Percentiles rank a stretch among this genome's conserved stretches.
phyloP scores from a whole-genome alignment of 2,113 vertebrate species.

The Oceanodroma tethys region DNA sequence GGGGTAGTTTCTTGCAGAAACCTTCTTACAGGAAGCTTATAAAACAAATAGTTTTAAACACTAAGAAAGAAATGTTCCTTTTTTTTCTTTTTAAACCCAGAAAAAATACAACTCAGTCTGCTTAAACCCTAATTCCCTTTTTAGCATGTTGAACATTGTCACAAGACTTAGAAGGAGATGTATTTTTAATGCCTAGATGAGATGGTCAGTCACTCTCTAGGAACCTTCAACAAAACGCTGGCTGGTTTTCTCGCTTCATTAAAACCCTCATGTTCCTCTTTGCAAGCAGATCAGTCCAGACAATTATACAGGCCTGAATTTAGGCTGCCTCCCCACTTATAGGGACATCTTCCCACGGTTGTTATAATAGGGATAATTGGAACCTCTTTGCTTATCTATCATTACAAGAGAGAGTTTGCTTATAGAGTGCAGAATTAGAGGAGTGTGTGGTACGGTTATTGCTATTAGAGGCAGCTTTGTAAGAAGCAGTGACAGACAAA shows the following conservation, averaged over 20 bases:
- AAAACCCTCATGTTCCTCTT: background rate
- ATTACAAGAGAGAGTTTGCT: slow-evolving; percentile 34
- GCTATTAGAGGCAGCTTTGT: slow-evolving; percentile 33
- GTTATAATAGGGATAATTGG: slow-evolving; percentile 15
- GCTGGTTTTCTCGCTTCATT: background rate
- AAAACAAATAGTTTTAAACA: background rate
- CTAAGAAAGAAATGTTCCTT: background rate
- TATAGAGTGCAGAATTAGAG: slow-evolving; percentile 8
- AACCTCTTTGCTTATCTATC: slow-evolving; percentile 42
- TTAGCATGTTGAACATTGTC: background rate
- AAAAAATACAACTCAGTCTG: background rate
- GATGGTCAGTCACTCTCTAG: background rate
- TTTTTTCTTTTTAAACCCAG: background rate
- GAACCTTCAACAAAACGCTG: background rate
- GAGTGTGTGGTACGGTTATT: background rate
- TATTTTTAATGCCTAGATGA: background rate
- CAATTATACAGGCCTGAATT: background rate
- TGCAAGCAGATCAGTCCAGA: background rate
- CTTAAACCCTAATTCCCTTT: background rate
- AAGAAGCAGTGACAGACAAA: slow-evolving; percentile 40
- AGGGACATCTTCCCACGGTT: slow-evolving; percentile 6
- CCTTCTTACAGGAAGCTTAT: background rate
- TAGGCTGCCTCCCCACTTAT: background rate
- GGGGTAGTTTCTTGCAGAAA: background rate
- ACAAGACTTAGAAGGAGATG: background rate